Evolutionary conservation across 2,888 invertebrate species (phyloP).

Genomic region (Eugnorisma glareosa): DNA sequence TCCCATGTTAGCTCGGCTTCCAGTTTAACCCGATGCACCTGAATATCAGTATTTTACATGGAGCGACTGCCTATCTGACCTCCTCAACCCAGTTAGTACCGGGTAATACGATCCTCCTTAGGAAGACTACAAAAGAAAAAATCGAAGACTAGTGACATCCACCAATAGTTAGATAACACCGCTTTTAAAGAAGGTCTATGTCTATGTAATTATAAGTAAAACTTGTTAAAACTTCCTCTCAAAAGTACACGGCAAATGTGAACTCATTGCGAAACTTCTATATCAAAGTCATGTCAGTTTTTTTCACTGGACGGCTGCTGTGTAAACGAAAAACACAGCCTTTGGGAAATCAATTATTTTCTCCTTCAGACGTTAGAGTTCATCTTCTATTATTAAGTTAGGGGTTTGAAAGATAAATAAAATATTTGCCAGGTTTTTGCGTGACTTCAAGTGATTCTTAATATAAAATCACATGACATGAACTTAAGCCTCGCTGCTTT

Average conservation of each 20-base stretch:
- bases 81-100: neutral
- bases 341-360: constrained; percentile 62
- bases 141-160: no score
- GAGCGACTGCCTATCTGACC: neutral
- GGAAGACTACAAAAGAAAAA: no score
- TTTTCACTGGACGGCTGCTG: constrained; percentile 27
- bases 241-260: constrained; percentile 43
- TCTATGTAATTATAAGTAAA: constrained; percentile 26
- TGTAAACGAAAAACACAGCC: constrained; percentile 45
- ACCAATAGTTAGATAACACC: no score
- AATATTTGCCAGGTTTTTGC: neutral
- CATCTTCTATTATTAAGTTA: constrained; percentile 35
- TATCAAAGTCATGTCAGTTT: constrained; percentile 44
- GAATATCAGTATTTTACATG: neutral
- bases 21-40: neutral
- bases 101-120: neutral
- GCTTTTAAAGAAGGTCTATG: no score
- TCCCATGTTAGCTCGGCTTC: neutral
- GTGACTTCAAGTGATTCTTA: neutral
- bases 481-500: neutral
- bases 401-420: constrained; percentile 19
- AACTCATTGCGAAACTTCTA: constrained; percentile 51
- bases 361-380: constrained; percentile 25
- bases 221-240: constrained; percentile 56
- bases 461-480: neutral